A percentile compares a stretch with the other conserved stretches of the same genome.
Conservation (phyloP, 2,888 invertebrate genomes). For the Amblyjoppa proteus region DNA sequence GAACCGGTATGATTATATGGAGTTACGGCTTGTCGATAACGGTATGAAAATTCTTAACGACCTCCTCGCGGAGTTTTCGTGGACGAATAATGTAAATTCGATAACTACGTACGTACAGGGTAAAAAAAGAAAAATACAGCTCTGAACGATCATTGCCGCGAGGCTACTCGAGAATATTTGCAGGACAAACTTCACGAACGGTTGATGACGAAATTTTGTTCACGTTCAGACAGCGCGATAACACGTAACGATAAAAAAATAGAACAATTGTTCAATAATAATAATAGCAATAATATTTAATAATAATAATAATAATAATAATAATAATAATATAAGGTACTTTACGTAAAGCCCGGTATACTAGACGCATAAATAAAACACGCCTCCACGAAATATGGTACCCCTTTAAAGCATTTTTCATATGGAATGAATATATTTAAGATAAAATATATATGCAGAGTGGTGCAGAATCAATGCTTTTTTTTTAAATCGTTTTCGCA, state of each 20-base stretch:
- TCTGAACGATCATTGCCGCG: slow-evolving; percentile 4
- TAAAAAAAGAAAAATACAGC: background rate
- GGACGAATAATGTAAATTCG: slow-evolving; percentile 51
- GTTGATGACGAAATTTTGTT: slow-evolving; percentile 23
- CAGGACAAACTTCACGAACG: background rate
- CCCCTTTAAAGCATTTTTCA: slow-evolving; percentile 82
- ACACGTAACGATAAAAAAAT: slow-evolving; percentile 56
- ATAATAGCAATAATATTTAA: slow-evolving; percentile 56
- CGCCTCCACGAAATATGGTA: slow-evolving; percentile 78
- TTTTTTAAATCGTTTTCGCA: background rate
- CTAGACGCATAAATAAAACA: slow-evolving; percentile 77
- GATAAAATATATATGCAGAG: slow-evolving; percentile 79
- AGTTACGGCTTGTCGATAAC: slow-evolving; percentile 46
- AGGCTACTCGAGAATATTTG: background rate
- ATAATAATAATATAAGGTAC: slow-evolving; percentile 79
- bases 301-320: slow-evolving; percentile 62
- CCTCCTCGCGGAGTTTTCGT: slow-evolving; percentile 30
- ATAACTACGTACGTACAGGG: slow-evolving; percentile 7
- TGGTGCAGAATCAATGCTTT: slow-evolving; percentile 59
- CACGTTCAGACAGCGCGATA: slow-evolving; percentile 55
- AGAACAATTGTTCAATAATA: slow-evolving; percentile 50
- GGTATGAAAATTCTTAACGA: slow-evolving; percentile 49
- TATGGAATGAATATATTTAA: slow-evolving; percentile 83
- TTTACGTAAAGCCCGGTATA: slow-evolving; percentile 82
- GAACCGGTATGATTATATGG: slow-evolving; percentile 58